Percentiles rank a stretch among this genome's conserved stretches.
phyloP scores from a whole-genome alignment of 2,797 vertebrate species.

The Pangasius krempfi region DNA sequence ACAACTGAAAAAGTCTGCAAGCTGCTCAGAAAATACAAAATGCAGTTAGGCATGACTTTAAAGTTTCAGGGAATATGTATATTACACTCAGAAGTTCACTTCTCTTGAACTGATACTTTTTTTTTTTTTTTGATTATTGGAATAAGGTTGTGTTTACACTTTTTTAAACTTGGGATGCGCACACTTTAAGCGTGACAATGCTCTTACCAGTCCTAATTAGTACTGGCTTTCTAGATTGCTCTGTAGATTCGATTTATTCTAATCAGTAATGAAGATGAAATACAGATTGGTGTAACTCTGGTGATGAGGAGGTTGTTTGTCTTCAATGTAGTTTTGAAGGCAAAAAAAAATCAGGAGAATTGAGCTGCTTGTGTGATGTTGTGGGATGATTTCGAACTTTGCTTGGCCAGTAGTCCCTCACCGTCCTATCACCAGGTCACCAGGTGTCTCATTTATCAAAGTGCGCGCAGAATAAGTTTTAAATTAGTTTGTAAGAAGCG shows the following conservation, averaged over 20 bases:
- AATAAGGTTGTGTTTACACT: neutral
- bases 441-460: neutral
- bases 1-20: neutral
- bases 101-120: neutral
- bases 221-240: neutral
- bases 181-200: neutral
- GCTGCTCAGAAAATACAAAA: neutral
- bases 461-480: neutral
- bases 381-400: neutral
- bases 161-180: neutral
- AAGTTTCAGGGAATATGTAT: neutral
- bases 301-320: neutral
- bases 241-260: neutral
- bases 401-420: neutral
- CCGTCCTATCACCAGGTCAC: too few species aligned
- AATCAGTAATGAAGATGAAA: too few species aligned
- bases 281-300: neutral
- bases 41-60: neutral
- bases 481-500: neutral
- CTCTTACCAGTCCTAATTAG: neutral
- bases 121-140: neutral
- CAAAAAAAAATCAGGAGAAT: neutral
- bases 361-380: neutral
- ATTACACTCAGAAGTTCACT: neutral
- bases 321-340: neutral